Conservation (phyloP, 2,888 invertebrate genomes). For the Rambutsinella grinnellia region DNA sequence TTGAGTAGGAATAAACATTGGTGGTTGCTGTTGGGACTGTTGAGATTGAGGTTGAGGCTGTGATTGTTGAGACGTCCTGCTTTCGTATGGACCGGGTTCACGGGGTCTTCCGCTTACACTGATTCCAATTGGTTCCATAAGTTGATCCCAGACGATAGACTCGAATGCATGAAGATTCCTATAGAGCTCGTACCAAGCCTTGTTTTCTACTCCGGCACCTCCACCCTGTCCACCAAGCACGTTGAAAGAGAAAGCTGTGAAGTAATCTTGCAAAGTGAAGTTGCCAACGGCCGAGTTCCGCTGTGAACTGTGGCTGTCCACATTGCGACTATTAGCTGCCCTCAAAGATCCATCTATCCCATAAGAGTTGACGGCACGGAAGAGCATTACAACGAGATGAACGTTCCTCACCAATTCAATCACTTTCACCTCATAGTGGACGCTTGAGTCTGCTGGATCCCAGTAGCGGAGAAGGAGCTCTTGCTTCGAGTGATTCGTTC, state of each 20-base stretch:
- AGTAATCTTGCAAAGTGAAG: constrained; percentile 48
- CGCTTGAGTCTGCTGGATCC: constrained; percentile 34
- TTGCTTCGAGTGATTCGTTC: constrained; percentile 32
- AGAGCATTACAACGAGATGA: constrained; percentile 52
- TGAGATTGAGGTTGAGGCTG: neutral
- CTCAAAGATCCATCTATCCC: constrained; percentile 16
- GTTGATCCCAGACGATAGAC: constrained; percentile 51
- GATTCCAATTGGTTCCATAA: constrained; percentile 61
- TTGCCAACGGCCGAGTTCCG: constrained; percentile 48
- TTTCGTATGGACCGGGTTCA: constrained; percentile 54
- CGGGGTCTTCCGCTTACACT: constrained; percentile 51
- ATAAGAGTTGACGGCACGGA: constrained; percentile 10
- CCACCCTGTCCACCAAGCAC: neutral
- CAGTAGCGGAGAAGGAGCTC: constrained; percentile 49
- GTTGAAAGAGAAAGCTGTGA: constrained; percentile 10
- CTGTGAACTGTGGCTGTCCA: constrained; percentile 38
- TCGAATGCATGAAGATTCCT: constrained; percentile 38
- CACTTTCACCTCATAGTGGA: constrained; percentile 56
- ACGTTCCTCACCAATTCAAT: constrained; percentile 57
- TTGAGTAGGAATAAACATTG: constrained; percentile 1
- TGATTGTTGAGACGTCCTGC: neutral
- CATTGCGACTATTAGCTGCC: constrained; percentile 11
- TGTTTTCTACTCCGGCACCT: neutral
- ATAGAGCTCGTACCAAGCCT: constrained; percentile 12
- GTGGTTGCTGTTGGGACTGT: neutral